A percentile compares a stretch with the other conserved stretches of the same genome.
Evolutionary conservation across 2,113 vertebrate species (phyloP).

Genomic region (Phaethon lepturus): DNA sequence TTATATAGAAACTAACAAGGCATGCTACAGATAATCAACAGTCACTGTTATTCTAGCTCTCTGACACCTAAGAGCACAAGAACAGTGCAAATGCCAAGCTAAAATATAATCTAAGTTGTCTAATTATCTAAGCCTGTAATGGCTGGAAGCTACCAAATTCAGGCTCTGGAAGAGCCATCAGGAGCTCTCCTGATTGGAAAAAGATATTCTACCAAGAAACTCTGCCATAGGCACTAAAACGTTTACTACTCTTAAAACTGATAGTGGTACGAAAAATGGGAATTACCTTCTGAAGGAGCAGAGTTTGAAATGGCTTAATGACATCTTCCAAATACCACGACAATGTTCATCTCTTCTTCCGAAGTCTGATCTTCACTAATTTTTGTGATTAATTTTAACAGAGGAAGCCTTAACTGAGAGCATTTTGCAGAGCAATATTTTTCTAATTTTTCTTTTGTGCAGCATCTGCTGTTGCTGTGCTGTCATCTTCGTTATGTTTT

Average conservation of each 20-base stretch:
- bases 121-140: conserved; percentile 63
- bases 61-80: conserved; percentile 30
- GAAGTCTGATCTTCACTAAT: conserved; percentile 56
- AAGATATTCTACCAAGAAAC: conserved; percentile 37
- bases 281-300: conserved; percentile 41
- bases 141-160: conserved; percentile 60
- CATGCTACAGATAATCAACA: conserved; percentile 40
- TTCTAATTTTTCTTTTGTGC: conserved; percentile 72
- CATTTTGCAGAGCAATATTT: conserved; percentile 67
- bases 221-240: conserved; percentile 49
- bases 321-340: background rate
- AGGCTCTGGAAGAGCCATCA: conserved; percentile 31
- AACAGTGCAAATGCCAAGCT: conserved; percentile 48
- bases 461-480: conserved; percentile 74
- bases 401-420: conserved; percentile 55
- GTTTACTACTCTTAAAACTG: conserved; percentile 56
- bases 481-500: conserved; percentile 73
- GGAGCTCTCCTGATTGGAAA: conserved; percentile 22
- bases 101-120: conserved; percentile 59
- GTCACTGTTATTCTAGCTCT: conserved; percentile 9
- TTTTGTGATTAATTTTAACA: conserved; percentile 70
- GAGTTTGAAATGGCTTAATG: conserved; percentile 38
- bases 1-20: conserved; percentile 18
- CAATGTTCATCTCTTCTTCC: conserved; percentile 19
- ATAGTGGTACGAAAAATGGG: background rate